These are phyloP conservation scores for Mnemiopsis leidyi DNA, from an alignment of 37 sponge, comb jelly and placozoan species.

Conservation along the genomic window DNA sequence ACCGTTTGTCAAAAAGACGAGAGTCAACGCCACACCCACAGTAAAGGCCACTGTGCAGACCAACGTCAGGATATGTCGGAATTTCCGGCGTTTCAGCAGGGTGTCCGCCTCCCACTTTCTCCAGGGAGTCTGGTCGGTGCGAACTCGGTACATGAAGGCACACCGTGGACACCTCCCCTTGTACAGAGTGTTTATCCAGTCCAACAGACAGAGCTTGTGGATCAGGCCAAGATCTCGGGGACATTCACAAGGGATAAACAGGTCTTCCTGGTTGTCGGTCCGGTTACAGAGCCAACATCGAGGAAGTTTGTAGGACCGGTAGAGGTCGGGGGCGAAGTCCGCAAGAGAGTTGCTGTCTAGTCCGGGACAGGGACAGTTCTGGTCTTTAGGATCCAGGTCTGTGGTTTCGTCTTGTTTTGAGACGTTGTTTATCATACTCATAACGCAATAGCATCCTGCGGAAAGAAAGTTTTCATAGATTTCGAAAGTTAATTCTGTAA, in stretches of 20 bases:
- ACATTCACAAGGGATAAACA: background rate
- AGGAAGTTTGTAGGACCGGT: too few species aligned
- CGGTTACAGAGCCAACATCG: background rate
- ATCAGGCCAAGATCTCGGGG: background rate
- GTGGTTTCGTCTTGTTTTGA: too few species aligned
- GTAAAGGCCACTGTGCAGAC: background rate
- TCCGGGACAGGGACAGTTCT: too few species aligned
- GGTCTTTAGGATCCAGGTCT: too few species aligned
- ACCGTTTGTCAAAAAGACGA: background rate
- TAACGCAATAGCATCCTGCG: too few species aligned
- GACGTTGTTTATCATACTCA: too few species aligned
- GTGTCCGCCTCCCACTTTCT: background rate
- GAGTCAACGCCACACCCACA: background rate
- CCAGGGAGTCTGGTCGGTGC: background rate
- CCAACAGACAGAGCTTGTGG: slow-evolving; percentile 19
- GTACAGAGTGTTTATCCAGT: slow-evolving; percentile 57
- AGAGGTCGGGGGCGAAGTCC: too few species aligned
- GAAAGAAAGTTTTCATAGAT: too few species aligned
- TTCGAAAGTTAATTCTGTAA: too few species aligned
- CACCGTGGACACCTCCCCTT: slow-evolving; percentile 48
- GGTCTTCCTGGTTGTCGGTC: background rate
- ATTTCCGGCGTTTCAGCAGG: background rate
- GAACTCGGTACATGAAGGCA: background rate
- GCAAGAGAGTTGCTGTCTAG: too few species aligned
- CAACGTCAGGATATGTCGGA: background rate